Evolutionary conservation across 2,113 vertebrate genomes (phyloP), one percentile per base, ranked within the genome.

Genomic region (Saiga tatarica): DNA sequence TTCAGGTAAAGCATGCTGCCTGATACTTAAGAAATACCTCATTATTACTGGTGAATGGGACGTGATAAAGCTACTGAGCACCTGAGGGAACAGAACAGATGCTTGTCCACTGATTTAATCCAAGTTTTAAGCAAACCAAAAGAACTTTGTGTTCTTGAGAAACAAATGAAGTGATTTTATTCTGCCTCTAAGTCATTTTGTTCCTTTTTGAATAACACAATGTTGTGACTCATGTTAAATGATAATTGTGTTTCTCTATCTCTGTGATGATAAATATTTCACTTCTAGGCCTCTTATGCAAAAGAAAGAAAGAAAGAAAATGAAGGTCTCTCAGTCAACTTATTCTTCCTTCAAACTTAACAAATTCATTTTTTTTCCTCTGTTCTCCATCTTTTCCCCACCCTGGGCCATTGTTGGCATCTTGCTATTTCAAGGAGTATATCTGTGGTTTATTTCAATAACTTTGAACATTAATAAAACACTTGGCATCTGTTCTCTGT

Each of bases 401-500:
- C 12, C 33, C 53, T 2, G 6, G 60, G 52, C 60, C 86, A 33
- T 10, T 45, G 39, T 3, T 14, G 96, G 85, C 60, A 52, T 53
- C 89, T 78, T 86, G 74, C 85, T 91, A 33, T 60, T 85, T 42
- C 47, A 88, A 78, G 57, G 53, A 89, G 52, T 78, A 7, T 93
- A 76, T 89, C 50, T 47, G 82, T 88, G 97, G 78, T 96, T 59
- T 82, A 64, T 45, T 91, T 88, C 67, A 64, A 25, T 86, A 84
- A 89, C 71, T 93, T 16, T 88, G 89, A 96, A 93, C 89, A 47
- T 47, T 47, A 47, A 62, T 94, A 89, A 95, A 97, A 96, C 64
- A 91, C 52, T 53, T 94, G 91, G 91, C 96, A 95, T 97, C 96
- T 97, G 95, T 95, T 97, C 97, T 90, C 94, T 86, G 87, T 64